Percentiles rank a stretch among this genome's conserved stretches.
phyloP scores from a whole-genome alignment of 2,797 vertebrate genomes.

The Enteromius fasciolatus region DNA sequence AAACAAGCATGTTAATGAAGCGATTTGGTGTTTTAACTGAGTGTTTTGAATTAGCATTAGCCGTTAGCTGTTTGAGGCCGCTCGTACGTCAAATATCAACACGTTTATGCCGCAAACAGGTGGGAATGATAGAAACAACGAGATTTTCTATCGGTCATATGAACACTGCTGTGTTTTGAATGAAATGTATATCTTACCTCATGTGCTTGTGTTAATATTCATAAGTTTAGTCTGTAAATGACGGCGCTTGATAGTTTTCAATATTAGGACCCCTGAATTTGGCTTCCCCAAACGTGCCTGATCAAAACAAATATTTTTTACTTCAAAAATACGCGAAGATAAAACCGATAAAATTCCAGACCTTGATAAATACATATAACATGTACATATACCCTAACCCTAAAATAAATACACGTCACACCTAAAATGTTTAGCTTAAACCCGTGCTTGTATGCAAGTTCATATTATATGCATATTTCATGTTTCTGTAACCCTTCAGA shows the following conservation, averaged over 20 bases:
- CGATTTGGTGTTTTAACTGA: not conserved
- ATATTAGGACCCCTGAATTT: conserved; percentile 22
- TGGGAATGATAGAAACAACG: not conserved
- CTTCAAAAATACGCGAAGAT: not conserved
- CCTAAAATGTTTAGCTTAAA: not conserved
- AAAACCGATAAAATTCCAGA: not conserved
- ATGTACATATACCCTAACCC: not conserved
- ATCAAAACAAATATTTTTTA: not conserved
- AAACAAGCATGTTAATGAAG: not conserved
- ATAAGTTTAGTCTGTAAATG: conserved; percentile 28
- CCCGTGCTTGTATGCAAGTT: not conserved
- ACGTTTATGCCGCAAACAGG: not conserved
- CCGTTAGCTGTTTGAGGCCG: conserved; percentile 18
- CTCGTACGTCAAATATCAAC: not conserved
- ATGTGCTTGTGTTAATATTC: conserved; percentile 14
- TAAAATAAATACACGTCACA: not conserved
- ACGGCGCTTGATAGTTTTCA: conserved; percentile 13
- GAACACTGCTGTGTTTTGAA: not conserved
- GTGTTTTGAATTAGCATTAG: conserved; percentile 49
- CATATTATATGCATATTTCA: not conserved
- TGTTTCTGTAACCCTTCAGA: not conserved
- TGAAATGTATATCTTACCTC: conserved; percentile 20
- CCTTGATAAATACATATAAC: not conserved
- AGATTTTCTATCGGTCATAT: not conserved
- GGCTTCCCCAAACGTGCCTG: conserved; percentile 17